Evolutionary conservation across 1,140 invertebrate species (phyloP).

Genomic region (Drosophila rufa): DNA sequence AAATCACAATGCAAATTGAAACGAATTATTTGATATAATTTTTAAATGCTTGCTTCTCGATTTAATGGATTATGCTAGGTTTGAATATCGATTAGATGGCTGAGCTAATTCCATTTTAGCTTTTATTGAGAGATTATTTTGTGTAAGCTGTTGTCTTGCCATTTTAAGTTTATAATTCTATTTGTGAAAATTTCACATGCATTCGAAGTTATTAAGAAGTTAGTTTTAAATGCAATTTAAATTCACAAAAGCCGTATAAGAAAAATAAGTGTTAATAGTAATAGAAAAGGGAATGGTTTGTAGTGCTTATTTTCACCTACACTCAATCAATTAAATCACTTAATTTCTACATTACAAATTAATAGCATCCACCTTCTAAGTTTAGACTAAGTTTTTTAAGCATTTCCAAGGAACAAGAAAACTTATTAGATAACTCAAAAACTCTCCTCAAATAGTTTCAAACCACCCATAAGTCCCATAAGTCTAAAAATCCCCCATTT

Average conservation of each 20-base stretch:
- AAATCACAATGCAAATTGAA: constrained; percentile 42
- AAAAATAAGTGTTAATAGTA: too few relatives aligned
- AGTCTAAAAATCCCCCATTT: neutral
- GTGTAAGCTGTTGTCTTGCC: neutral
- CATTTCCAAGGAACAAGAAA: neutral
- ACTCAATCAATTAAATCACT: too few relatives aligned
- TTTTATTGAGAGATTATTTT: too few relatives aligned
- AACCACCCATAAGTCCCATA: neutral
- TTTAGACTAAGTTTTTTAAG: neutral
- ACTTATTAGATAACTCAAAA: neutral
- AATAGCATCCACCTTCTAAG: neutral
- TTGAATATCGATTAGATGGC: neutral
- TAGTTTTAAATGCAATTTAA: too few relatives aligned
- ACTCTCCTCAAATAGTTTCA: neutral
- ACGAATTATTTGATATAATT: constrained; percentile 19
- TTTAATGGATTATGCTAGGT: constrained; percentile 1
- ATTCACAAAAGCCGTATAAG: too few relatives aligned
- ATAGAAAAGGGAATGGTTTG: too few relatives aligned
- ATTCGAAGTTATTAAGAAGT: too few relatives aligned
- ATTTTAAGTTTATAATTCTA: neutral
- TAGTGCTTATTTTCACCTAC: too few relatives aligned
- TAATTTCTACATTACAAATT: too few relatives aligned
- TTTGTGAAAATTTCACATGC: neutral
- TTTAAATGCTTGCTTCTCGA: constrained; percentile 3
- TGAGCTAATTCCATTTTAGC: neutral